Evolutionary conservation across 2,113 vertebrate species (phyloP).

Genomic region (Malaclemys terrapin): DNA sequence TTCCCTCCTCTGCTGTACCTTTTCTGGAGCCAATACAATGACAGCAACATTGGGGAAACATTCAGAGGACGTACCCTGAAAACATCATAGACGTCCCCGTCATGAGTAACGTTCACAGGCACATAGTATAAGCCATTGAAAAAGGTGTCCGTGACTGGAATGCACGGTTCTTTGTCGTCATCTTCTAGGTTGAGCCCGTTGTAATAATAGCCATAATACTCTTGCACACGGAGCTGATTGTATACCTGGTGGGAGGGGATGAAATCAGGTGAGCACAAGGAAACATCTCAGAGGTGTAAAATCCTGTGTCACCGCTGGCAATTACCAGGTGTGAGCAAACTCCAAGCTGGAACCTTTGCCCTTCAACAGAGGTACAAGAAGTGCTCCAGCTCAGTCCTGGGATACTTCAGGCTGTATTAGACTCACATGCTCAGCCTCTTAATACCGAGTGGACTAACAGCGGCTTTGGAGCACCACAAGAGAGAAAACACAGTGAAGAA

Average conservation of each 20-base stretch:
- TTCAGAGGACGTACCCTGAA: constrained; percentile 67
- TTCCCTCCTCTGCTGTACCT: neutral
- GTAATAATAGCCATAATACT: constrained; percentile 71
- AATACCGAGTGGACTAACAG: neutral
- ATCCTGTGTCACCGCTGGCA: neutral
- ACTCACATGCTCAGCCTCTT: neutral
- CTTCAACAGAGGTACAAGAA: neutral
- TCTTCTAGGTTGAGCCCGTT: constrained; percentile 74
- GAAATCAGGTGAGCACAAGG: neutral
- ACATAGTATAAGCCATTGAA: constrained; percentile 76
- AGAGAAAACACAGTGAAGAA: neutral
- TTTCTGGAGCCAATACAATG: neutral
- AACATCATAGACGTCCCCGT: constrained; percentile 70
- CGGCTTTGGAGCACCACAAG: neutral
- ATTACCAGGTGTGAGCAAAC: neutral
- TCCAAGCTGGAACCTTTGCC: neutral
- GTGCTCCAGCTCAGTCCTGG: neutral
- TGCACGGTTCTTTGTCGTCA: constrained; percentile 25
- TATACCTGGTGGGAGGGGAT: constrained; percentile 70
- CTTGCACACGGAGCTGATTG: neutral
- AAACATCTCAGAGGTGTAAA: neutral
- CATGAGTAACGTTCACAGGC: constrained; percentile 69
- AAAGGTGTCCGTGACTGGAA: constrained; percentile 71
- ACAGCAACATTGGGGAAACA: neutral
- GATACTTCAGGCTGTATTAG: neutral